These are phyloP conservation scores for Helicoverpa assulta DNA, from an alignment of 2,888 invertebrate species.

Conservation along the genomic window DNA sequence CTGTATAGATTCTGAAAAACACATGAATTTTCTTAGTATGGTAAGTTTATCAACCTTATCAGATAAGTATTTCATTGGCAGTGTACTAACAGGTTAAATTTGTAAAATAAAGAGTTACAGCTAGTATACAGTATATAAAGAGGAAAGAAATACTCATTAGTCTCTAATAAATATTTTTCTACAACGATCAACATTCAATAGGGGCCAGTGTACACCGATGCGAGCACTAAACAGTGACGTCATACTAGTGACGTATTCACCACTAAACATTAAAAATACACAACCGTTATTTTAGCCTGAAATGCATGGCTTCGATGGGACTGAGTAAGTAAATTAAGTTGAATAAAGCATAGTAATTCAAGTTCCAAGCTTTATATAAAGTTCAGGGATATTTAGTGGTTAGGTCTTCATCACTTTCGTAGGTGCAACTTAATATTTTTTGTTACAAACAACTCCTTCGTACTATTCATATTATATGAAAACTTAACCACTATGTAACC, in stretches of 20 bases:
- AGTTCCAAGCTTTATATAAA: constrained; percentile 63
- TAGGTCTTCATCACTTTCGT: constrained; percentile 36
- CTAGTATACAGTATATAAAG: constrained; percentile 29
- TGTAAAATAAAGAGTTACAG: constrained; percentile 30
- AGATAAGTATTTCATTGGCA: constrained; percentile 30
- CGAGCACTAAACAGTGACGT: constrained; percentile 62
- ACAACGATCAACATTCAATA: constrained; percentile 75
- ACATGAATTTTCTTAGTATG: constrained; percentile 4
- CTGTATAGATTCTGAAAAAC: constrained; percentile 33
- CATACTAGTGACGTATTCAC: constrained; percentile 58
- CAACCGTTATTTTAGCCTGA: constrained; percentile 80
- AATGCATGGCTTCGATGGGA: constrained; percentile 45
- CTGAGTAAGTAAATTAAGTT: constrained; percentile 32
- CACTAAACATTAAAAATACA: constrained; percentile 77
- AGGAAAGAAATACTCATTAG: constrained; percentile 57
- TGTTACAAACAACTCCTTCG: neutral
- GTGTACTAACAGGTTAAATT: constrained; percentile 22
- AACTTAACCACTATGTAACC: constrained; percentile 62
- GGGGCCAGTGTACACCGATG: constrained; percentile 64
- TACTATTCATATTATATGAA: constrained; percentile 52
- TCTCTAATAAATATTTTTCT: constrained; percentile 65
- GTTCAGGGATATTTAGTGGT: constrained; percentile 49
- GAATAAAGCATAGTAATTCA: constrained; percentile 48
- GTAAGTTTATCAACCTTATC: neutral
- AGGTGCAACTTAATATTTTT: neutral